Evolutionary conservation across 92 coral and sea anemone species (phyloP).

Genomic region (Siderastrea siderea): DNA sequence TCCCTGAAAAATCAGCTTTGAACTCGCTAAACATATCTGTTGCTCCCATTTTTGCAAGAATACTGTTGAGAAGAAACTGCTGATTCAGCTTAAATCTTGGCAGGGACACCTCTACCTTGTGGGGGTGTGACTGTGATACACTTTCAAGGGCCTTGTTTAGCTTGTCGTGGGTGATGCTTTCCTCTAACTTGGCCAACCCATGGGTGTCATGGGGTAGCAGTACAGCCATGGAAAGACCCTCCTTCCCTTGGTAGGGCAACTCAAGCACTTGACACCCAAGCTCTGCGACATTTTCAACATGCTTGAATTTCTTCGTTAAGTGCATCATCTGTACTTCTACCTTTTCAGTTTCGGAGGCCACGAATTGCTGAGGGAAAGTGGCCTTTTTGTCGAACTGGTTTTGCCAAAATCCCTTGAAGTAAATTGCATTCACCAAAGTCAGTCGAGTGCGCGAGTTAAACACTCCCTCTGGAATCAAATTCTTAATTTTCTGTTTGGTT

Average conservation of each 20-base stretch:
- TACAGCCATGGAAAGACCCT: conserved; percentile 81
- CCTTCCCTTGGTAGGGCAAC: conserved; percentile 74
- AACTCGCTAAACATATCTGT: conserved; percentile 74
- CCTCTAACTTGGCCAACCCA: conserved; percentile 84
- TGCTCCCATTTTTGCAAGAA: conserved; percentile 76
- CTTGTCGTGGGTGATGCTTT: conserved; percentile 57
- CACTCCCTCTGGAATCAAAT: conserved; percentile 66
- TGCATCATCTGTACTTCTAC: conserved; percentile 84
- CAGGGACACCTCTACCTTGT: conserved; percentile 78
- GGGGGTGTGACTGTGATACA: conserved; percentile 44
- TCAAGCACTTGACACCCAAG: conserved; percentile 83
- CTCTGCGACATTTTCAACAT: conserved; percentile 12
- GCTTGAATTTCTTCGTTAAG: conserved; percentile 62
- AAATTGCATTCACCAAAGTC: conserved; percentile 88
- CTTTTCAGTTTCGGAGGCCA: conserved; percentile 52
- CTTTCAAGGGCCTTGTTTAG: conserved; percentile 50
- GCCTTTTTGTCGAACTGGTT: conserved; percentile 62
- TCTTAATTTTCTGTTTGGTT: conserved; percentile 84
- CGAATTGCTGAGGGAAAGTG: conserved; percentile 67
- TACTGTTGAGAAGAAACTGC: conserved; percentile 69
- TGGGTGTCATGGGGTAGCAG: conserved; percentile 81
- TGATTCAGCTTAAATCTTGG: conserved; percentile 86
- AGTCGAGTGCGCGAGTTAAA: conserved; percentile 68
- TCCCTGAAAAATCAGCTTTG: conserved; percentile 83
- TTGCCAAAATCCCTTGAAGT: conserved; percentile 94